Evolutionary conservation across 2,113 vertebrate species (phyloP), one percentile per base, ranked within the genome.

Genomic region (Microtus pennsylvanicus): DNA sequence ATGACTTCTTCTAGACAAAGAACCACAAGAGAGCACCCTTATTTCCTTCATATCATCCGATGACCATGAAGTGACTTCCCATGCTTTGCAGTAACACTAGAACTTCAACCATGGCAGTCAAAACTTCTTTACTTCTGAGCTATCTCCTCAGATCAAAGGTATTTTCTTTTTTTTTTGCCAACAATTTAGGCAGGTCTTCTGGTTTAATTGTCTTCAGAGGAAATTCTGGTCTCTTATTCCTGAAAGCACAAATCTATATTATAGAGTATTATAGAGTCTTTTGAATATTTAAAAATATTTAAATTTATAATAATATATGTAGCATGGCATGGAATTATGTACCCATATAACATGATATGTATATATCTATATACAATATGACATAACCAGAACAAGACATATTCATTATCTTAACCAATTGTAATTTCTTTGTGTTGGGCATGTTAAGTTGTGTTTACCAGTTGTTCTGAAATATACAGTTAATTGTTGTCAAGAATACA

Each of bases 51-150:
- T 30, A 65, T 19, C 45, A 33, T 42, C 61, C 21, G 4, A 16
- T 65, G 58, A 19, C 26, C 22, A 30, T 63, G 81, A 83, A 45
- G 38, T 6, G 38, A 65, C 82, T 85, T 42, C 42, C 38, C 38
- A 30, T 8, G 30, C n/a, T 65, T 83, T 85, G 1, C 17, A 45
- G 38, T 33, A 42, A 30, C 82, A 42, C 22, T 7, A 78, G 28
- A 4, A 38, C 2, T 6, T 69, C 1, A 30, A 13, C 22, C 28
- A 17, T 45, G 26, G 19, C 26, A 69, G 14, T 16, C 0, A 65
- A 30, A 81, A 17, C 16, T 55, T 42, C 14, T 42, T 30, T 82
- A 4, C 17, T 67, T 72, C 3, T 17, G 38, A 83, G 38, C 7
- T 75, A n/a, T 24, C 47, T 19, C 35, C 26, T 4, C 50, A 55